phyloP scores from a whole-genome alignment of 2,113 vertebrate species.

The Eulacestoma nigropectus region DNA sequence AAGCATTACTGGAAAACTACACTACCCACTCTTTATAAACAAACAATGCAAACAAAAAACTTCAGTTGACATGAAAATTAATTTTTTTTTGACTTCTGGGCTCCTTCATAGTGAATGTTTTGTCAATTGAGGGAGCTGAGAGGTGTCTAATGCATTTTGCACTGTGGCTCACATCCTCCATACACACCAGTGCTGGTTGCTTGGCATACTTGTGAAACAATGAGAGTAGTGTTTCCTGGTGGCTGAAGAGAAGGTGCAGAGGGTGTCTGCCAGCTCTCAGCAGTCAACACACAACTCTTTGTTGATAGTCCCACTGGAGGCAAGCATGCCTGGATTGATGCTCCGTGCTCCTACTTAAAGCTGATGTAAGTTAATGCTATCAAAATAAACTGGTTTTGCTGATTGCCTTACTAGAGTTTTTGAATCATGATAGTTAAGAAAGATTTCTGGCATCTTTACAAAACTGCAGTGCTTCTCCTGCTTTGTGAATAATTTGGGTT shows the following conservation, averaged over 20 bases:
- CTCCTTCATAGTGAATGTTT: neutral
- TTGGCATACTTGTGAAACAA: conserved; percentile 18
- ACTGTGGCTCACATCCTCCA: neutral
- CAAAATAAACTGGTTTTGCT: neutral
- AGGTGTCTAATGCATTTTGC: neutral
- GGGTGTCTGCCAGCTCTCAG: conserved; percentile 1
- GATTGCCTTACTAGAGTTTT: neutral
- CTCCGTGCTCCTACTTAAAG: neutral
- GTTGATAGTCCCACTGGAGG: conserved; percentile 7
- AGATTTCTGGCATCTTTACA: neutral
- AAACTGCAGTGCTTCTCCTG: neutral
- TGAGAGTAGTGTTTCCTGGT: neutral
- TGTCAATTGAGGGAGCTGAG: neutral
- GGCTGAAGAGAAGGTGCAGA: conserved; percentile 27
- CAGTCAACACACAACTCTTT: conserved; percentile 36
- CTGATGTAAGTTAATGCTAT: neutral
- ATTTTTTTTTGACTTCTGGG: neutral
- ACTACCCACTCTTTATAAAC: conserved; percentile 3
- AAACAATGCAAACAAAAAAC: neutral
- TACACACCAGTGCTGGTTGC: neutral
- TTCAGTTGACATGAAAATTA: neutral
- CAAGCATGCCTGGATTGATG: neutral
- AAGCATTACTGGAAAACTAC: neutral
- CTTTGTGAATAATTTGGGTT: neutral
- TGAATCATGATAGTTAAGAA: neutral